Evolutionary conservation across 2,888 invertebrate genomes (phyloP).

Genomic region (Choristoneura rosaceana): DNA sequence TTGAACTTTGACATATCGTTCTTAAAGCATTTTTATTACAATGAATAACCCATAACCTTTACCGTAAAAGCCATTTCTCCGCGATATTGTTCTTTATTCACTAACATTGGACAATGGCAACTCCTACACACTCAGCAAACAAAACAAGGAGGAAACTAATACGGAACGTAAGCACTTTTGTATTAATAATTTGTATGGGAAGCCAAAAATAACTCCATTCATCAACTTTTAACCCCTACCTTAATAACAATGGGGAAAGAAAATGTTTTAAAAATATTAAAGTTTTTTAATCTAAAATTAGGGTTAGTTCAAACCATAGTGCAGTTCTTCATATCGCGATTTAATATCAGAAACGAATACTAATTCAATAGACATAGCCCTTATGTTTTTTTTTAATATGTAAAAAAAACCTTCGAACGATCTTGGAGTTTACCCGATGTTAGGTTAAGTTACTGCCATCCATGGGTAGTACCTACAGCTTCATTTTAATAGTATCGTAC

Average conservation of each 20-base stretch:
- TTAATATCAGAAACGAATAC: too few species aligned
- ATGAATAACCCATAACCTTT: conserved; percentile 29
- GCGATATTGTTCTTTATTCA: conserved; percentile 35
- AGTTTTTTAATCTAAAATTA: background rate
- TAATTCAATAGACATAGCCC: too few species aligned
- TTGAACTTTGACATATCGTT: conserved; percentile 28
- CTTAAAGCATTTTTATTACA: conserved; percentile 11
- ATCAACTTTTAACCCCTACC: conserved; percentile 7
- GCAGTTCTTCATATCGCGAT: background rate
- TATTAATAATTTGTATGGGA: conserved; percentile 26
- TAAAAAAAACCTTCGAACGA: too few species aligned
- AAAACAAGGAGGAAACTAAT: conserved; percentile 31
- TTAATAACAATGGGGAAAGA: background rate
- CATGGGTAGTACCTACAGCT: too few species aligned
- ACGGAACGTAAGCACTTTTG: conserved; percentile 29
- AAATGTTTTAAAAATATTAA: background rate
- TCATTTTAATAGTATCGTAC: too few species aligned
- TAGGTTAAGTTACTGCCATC: too few species aligned
- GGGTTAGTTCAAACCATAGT: background rate
- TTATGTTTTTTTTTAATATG: too few species aligned
- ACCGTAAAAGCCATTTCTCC: conserved; percentile 24
- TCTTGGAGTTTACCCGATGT: too few species aligned
- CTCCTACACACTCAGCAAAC: conserved; percentile 30
- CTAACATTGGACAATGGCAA: conserved; percentile 31
- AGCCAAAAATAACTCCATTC: conserved; percentile 22